Evolutionary conservation across 2,797 vertebrate genomes (phyloP).

Genomic region (Phoxinus dragarum): DNA sequence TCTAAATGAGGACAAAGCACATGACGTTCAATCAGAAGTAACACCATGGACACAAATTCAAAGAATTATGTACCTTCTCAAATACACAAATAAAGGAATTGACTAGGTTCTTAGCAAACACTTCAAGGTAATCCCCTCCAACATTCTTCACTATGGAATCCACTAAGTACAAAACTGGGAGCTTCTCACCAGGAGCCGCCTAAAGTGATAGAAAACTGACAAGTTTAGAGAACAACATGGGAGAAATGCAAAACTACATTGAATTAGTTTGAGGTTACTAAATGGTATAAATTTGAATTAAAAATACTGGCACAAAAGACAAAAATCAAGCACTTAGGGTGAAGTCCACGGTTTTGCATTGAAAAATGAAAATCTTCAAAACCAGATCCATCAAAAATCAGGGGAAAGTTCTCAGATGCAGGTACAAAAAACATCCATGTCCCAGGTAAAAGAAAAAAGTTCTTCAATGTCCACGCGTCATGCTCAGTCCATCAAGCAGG

Average conservation of each 20-base stretch:
- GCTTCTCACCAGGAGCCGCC: conserved; percentile 96
- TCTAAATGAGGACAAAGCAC: conserved; percentile 8
- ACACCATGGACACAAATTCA: conserved; percentile 57
- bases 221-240: conserved; percentile 93
- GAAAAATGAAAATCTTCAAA: background rate
- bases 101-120: conserved; percentile 99
- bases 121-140: conserved; percentile 98
- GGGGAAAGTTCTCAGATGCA: background rate
- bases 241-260: conserved; percentile 56
- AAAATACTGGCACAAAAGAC: conserved; percentile 4
- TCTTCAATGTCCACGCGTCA: conserved; percentile 46
- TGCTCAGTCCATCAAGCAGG: background rate
- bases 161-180: conserved; percentile 99
- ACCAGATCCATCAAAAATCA: background rate
- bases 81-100: conserved; percentile 99
- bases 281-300: background rate
- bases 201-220: conserved; percentile 98
- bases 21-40: conserved; percentile 55
- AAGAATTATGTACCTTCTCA: conserved; percentile 97
- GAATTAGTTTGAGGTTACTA: conserved; percentile 20
- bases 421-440: conserved; percentile 2
- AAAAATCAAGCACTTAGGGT: background rate
- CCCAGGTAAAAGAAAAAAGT: background rate
- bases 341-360: background rate
- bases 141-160: conserved; percentile 99